Evolutionary conservation across 2,113 vertebrate species (phyloP), one percentile per base, ranked within the genome.

Genomic region (Neolamprologus tretocephalus): DNA sequence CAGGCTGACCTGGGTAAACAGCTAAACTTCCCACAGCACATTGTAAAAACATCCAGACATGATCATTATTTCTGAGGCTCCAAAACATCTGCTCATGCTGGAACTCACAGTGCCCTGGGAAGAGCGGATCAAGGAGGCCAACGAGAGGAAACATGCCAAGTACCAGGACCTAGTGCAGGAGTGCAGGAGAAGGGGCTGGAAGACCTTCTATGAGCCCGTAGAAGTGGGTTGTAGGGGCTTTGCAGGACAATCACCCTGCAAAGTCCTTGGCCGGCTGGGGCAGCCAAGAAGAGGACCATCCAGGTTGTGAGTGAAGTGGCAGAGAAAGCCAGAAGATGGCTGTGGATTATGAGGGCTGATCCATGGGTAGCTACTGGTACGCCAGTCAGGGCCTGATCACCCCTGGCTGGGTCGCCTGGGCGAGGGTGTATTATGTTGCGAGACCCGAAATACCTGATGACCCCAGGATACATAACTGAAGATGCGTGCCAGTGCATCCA

Each of bases 351-450:
- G 51, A 21, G 51, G 9, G 51, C 51, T 21, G 51, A 3, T 7
- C 51, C 51, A 3, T 54, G n/a, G 51, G n/a, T 54, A 54, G 51
- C 51, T 7, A 54, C 5, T 21, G 51, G 1, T 54, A n/a, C 5
- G 9, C 19, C 0, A 54, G 9, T 54, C n/a, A 11, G 51, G n/a
- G n/a, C 19, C 3, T 2, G 3, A 10, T 53, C 49, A 53, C 19
- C 19, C 51, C 51, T 10, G 51, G 3, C 51, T 6, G 51, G n/a
- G 51, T 54, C 9, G 4, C 47, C 1, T 54, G 9, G 3, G 51
- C 2, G 1, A 54, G 51, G 51, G n/a, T 54, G 5, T 6, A 54
- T 54, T 6, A 54, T 21, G 51, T 21, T 55, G 53, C 0, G 11
- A 13, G 21, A 55, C 53, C 53, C 2, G 2, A 55, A 55, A 55